Base-by-base conservation (phyloP, 2,888 invertebrate species). In the Xestia c-nigrum region DNA sequence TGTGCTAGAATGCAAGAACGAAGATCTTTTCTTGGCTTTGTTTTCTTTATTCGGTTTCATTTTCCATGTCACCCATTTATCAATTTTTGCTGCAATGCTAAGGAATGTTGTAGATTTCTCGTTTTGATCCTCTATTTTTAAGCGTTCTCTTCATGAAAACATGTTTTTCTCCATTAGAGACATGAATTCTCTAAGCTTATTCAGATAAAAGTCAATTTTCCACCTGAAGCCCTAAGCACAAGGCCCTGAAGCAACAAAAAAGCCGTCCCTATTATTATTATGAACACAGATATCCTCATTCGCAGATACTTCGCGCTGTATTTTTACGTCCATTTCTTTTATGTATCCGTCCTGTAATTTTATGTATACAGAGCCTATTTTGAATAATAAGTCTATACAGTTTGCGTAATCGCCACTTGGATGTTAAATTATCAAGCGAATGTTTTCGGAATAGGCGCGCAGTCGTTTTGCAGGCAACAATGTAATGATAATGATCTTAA, bases 351-450 rank as follows among this genome's bases (percentile, higher is more conserved):
- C 68, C 72, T 71, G 77, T 87, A 88, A 87, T 84, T 88, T 83
- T 78, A 83, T 88, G 84, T 83, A 84, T 74, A 85, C 76, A 61
- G 76, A 75, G 73, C 82, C 84, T 87, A 85, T 84, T 88, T 85
- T 84, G 89, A 84, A 87, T 88, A 88, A 88, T 88, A 88, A 84
- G 83, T 83, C 78, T 80, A 85, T 87, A 79, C 69, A 75, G 80
- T 85, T 79, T 82, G 78, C 78, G 83, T 84, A 79, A 84, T 86
- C 81, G 83, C 81, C 77, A 74, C 80, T 80, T 82, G 82, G 70
- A 75, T 85, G 75, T 84, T 74, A 86, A 86, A 89, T 87, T 89
- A 85, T 87, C 86, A 89, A 82, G 83, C 71, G 80, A 89, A 89
- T 89, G 87, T 85, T 83, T 84, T 78, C 59, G 76, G 71, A 85